phyloP scores from a whole-genome alignment of 2,888 invertebrate species.

The Apodemia zela region DNA sequence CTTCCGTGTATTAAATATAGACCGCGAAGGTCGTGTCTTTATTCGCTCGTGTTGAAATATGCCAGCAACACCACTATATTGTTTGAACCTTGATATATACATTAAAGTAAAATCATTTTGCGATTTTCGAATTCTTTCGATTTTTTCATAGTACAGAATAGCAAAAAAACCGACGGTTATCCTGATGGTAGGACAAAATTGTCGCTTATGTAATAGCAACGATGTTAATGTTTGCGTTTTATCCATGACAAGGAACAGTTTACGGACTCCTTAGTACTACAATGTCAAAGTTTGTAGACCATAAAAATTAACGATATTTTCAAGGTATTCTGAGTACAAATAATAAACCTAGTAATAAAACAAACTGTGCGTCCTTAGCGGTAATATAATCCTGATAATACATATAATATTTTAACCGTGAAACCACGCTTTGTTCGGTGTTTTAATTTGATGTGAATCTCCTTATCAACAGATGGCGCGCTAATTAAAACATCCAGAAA shows the following conservation, averaged over 20 bases:
- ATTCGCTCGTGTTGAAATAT: slow-evolving; percentile 49
- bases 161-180: too few relatives aligned
- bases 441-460: too few relatives aligned
- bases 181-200: too few relatives aligned
- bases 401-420: too few relatives aligned
- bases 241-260: neutral
- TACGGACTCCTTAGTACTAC: neutral
- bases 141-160: neutral
- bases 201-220: neutral
- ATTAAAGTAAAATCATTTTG: slow-evolving; percentile 33
- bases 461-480: too few relatives aligned
- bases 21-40: slow-evolving; percentile 67
- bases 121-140: neutral
- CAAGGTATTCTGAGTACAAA: slow-evolving; percentile 4
- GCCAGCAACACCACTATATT: slow-evolving; percentile 38
- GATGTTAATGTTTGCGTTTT: neutral
- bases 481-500: too few relatives aligned
- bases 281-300: slow-evolving; percentile 23
- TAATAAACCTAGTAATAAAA: too few relatives aligned
- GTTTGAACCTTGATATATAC: slow-evolving; percentile 53
- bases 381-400: too few relatives aligned
- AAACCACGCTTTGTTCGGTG: too few relatives aligned
- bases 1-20: slow-evolving; percentile 78
- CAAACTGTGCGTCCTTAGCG: too few relatives aligned
- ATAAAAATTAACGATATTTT: slow-evolving; percentile 15